These are phyloP conservation scores for Drosophila melanocephala DNA, from an alignment of 2,888 invertebrate species.

Conservation along the genomic window DNA sequence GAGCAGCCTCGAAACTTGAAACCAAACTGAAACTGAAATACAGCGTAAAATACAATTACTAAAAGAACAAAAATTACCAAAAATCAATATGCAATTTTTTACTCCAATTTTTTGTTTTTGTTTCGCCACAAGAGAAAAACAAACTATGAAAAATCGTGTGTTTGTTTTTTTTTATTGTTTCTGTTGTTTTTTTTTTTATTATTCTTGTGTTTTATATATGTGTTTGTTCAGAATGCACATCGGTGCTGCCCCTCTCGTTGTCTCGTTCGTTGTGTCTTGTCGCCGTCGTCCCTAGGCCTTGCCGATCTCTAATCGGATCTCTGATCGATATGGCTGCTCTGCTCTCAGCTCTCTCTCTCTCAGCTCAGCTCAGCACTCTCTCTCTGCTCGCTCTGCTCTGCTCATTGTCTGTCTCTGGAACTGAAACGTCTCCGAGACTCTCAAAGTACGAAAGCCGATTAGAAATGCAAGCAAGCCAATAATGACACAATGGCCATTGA, in stretches of 20 bases:
- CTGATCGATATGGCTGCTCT: conserved; percentile 32
- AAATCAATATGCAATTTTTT: conserved; percentile 25
- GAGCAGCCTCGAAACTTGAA: conserved; percentile 38
- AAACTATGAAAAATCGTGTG: conserved; percentile 45
- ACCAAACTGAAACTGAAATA: conserved; percentile 27
- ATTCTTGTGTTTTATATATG: conserved; percentile 66
- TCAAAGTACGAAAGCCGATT: conserved; percentile 76
- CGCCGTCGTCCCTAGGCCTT: conserved; percentile 57
- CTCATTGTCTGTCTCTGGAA: conserved; percentile 71
- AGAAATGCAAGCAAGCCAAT: conserved; percentile 75
- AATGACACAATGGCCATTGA: conserved; percentile 61
- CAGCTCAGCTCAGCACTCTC: conserved; percentile 50
- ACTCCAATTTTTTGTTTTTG: conserved; percentile 26
- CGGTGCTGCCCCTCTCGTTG: conserved; percentile 54
- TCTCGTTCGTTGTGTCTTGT: conserved; percentile 60
- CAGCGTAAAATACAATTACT: conserved; percentile 41
- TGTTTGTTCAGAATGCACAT: conserved; percentile 78
- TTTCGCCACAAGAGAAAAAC: not conserved
- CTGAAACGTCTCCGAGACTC: conserved; percentile 69
- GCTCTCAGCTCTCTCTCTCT: conserved; percentile 35
- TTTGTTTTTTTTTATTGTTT: not conserved
- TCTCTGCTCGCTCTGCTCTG: conserved; percentile 58
- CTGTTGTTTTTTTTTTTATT: not conserved
- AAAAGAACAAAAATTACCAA: conserved; percentile 17
- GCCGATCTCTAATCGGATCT: conserved; percentile 59